Conservation (phyloP, 2,888 invertebrate species). For the Lycia hirtaria region DNA sequence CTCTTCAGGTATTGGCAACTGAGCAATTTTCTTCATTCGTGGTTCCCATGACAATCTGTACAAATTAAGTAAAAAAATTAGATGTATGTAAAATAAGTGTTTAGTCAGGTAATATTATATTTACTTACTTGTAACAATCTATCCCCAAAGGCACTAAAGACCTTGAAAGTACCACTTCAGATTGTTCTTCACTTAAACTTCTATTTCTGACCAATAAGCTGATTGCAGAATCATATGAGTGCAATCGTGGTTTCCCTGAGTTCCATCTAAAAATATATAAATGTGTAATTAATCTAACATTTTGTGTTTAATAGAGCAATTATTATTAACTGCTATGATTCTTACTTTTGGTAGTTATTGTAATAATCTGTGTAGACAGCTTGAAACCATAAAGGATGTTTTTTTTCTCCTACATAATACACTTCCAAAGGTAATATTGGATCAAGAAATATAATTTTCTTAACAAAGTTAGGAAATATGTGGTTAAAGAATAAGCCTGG, state of each 20-base stretch:
- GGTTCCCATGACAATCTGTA: conserved; percentile 64
- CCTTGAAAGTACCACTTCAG: conserved; percentile 76
- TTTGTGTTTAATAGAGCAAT: background rate
- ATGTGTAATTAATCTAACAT: too few relatives aligned
- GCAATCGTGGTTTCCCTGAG: conserved; percentile 45
- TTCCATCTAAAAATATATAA: conserved; percentile 44
- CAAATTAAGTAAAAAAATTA: background rate
- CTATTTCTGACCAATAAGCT: conserved; percentile 69
- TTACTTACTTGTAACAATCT: conserved; percentile 68
- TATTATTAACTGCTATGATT: background rate
- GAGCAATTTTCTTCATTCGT: conserved; percentile 55
- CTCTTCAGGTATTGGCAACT: conserved; percentile 52
- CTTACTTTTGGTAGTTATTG: conserved; percentile 59
- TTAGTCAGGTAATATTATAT: too few relatives aligned
- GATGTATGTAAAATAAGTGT: too few relatives aligned
- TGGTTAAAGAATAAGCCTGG: conserved; percentile 64
- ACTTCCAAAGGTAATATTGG: conserved; percentile 46
- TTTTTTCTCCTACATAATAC: conserved; percentile 50
- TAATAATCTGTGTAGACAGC: conserved; percentile 57
- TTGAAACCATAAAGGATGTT: conserved; percentile 45
- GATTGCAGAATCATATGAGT: conserved; percentile 66
- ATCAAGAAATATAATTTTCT: conserved; percentile 71
- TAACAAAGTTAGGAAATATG: conserved; percentile 79
- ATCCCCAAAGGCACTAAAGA: conserved; percentile 67
- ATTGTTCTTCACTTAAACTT: conserved; percentile 72